Evolutionary conservation across 2,797 vertebrate genomes (phyloP), one percentile per base, ranked within the genome.

Genomic region (Cryptoblepharus egeriae): DNA sequence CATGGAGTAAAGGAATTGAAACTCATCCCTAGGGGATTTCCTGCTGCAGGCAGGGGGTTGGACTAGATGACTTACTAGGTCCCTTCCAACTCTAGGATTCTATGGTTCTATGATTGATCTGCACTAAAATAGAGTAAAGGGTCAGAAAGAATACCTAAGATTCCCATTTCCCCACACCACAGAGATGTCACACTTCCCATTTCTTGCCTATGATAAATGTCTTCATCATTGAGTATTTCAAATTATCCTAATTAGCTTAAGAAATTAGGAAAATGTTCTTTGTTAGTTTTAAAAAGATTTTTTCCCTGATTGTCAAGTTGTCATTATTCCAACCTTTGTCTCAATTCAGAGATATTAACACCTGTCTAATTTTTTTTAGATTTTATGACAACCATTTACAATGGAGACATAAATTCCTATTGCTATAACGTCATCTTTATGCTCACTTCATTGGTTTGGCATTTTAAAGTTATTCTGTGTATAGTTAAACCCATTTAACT

Each of bases 341-440:
- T 4, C 45, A 15, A 24, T 63, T 68, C 88, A 28, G 39, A 80
- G 85, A 5, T 82, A 85, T 61, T 1, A 24, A 37, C 30, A 74
- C n/a, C 12, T 60, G 16, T 88, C 49, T 35, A 86, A 87, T 77
- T 18, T 84, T 87, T 85, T 84, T 52, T 16, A 68, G 80, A 42
- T 84, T 89, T 90, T 91, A 85, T 87, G 81, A 84, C 67, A 84
- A 86, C 82, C 87, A 1, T 92, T 92, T 90, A 72, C 91, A 90
- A 89, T 77, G 82, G 84, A 77, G 81, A 88, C 84, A 89, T 88
- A 77, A 90, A 85, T 84, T 88, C 73, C 77, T 0, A 78, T 91
- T 92, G 80, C 84, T 86, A 86, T 89, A 88, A 90, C 84, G 86
- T 78, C 87, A 81, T 87, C 75, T 86, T 88, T 88, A 86, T 85